Percentiles rank a stretch among this genome's conserved stretches.
Evolutionary conservation across 2,797 vertebrate genomes (phyloP).

Genomic region (Sitta carolinensis): DNA sequence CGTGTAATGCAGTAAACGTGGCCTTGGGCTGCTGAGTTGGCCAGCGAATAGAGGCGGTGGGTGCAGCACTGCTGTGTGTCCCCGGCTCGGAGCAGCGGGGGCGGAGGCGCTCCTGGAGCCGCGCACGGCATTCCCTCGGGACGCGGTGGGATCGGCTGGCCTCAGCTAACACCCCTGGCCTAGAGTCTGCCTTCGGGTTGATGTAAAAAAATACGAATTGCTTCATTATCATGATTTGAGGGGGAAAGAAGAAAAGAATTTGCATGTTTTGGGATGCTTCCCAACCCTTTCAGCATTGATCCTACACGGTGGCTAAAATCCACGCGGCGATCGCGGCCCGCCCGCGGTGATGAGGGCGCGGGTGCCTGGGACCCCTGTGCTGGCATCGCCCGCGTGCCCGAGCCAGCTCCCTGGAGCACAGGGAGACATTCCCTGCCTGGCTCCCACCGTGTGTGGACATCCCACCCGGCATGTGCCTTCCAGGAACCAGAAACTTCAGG

Average conservation of each 20-base stretch:
- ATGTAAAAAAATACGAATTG: background rate
- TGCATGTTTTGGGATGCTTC: background rate
- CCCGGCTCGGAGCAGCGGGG: fast-evolving
- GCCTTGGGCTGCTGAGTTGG: background rate
- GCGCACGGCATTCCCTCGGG: fast-evolving
- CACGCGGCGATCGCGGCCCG: background rate
- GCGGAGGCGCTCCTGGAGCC: background rate
- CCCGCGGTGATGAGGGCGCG: background rate
- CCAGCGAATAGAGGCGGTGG: background rate
- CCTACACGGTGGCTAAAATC: background rate
- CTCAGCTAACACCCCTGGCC: background rate
- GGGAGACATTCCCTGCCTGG: background rate
- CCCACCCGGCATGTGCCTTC: no score
- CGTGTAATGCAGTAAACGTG: background rate
- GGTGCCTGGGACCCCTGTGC: background rate
- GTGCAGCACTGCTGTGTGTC: fast-evolving
- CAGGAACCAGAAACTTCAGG: background rate
- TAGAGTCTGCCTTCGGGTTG: background rate
- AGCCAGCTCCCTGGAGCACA: background rate
- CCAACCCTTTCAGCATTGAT: background rate
- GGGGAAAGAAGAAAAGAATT: background rate
- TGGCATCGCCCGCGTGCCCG: background rate
- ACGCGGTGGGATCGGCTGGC: fast-evolving
- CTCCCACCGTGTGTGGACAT: background rate
- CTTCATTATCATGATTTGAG: fast-evolving